A percentile compares a stretch with the other conserved stretches of the same genome.
These are phyloP conservation scores for Frankliniella fusca DNA, from an alignment of 2,888 invertebrate genomes.

Conservation along the genomic window DNA sequence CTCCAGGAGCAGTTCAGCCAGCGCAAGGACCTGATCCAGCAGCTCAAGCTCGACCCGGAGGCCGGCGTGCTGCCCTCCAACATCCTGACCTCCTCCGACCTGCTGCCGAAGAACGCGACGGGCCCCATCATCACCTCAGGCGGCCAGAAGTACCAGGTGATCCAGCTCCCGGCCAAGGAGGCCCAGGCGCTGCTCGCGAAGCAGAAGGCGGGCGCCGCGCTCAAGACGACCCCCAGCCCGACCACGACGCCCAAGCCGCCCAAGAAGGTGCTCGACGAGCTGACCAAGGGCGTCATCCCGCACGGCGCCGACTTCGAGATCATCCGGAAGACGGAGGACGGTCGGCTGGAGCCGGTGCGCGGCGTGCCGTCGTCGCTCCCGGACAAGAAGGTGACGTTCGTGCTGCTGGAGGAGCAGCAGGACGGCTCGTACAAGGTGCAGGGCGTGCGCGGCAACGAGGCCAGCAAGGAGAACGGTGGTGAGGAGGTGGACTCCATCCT, in stretches of 20 bases:
- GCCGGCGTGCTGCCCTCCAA: constrained; percentile 32
- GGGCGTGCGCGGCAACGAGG: constrained; percentile 73
- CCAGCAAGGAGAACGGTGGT: constrained; percentile 59
- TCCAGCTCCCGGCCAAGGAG: constrained; percentile 28
- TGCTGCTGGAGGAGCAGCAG: constrained; percentile 77
- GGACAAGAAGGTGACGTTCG: constrained; percentile 79
- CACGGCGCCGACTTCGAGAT: constrained; percentile 76
- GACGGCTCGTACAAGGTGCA: constrained; percentile 82
- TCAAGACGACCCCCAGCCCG: constrained; percentile 47
- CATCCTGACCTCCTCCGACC: constrained; percentile 31
- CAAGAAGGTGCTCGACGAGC: constrained; percentile 65
- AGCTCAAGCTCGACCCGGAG: constrained; percentile 33
- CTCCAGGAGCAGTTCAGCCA: constrained; percentile 16
- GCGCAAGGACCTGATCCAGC: constrained; percentile 32
- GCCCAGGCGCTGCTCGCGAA: neutral
- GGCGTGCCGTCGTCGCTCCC: constrained; percentile 56
- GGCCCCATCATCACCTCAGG: neutral
- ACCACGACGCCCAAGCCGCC: constrained; percentile 61
- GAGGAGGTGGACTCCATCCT: constrained; percentile 72
- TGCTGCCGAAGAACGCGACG: constrained; percentile 25
- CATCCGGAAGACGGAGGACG: constrained; percentile 69
- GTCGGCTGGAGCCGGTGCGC: constrained; percentile 65
- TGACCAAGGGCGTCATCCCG: constrained; percentile 74
- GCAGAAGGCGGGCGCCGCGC: constrained; percentile 26
- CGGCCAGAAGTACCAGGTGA: constrained; percentile 28